These are phyloP conservation scores for Drosophila nikananu DNA, from an alignment of 1,140 invertebrate species.

Conservation along the genomic window DNA sequence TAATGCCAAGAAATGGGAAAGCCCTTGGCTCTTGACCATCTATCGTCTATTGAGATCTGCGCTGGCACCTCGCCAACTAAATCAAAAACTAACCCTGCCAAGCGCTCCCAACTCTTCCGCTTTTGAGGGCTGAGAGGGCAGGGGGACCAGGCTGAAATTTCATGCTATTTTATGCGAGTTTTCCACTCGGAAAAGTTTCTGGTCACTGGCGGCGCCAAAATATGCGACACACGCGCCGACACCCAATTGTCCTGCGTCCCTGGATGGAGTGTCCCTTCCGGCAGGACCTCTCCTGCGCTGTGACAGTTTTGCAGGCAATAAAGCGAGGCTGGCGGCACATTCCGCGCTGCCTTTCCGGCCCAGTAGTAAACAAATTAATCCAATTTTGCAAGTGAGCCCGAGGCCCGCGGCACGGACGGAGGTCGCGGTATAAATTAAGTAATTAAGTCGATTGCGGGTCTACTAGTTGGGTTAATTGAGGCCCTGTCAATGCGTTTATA, in stretches of 20 bases:
- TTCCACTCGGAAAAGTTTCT: constrained; percentile 20
- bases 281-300: background rate
- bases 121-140: constrained; percentile 17
- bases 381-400: constrained; percentile 58
- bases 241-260: background rate
- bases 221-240: constrained; percentile 6
- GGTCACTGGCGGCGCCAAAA: constrained; percentile 43
- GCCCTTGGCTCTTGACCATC: constrained; percentile 5
- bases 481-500: constrained; percentile 77
- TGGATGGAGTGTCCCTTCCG: constrained; percentile 7
- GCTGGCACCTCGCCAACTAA: constrained; percentile 20
- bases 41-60: constrained; percentile 3
- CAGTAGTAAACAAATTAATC: constrained; percentile 79
- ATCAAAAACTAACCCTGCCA: constrained; percentile 28
- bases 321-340: constrained; percentile 28
- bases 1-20: constrained; percentile 1
- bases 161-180: constrained; percentile 25
- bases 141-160: constrained; percentile 5
- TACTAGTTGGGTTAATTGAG: constrained; percentile 69
- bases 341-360: constrained; percentile 9
- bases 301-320: constrained; percentile 38
- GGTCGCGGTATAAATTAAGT: constrained; percentile 76
- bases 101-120: constrained; percentile 17
- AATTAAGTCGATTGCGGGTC: constrained; percentile 61
- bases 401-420: background rate